These are phyloP conservation scores for Hylomyscus alleni DNA, from an alignment of 2,797 vertebrate genomes.

Conservation along the genomic window DNA sequence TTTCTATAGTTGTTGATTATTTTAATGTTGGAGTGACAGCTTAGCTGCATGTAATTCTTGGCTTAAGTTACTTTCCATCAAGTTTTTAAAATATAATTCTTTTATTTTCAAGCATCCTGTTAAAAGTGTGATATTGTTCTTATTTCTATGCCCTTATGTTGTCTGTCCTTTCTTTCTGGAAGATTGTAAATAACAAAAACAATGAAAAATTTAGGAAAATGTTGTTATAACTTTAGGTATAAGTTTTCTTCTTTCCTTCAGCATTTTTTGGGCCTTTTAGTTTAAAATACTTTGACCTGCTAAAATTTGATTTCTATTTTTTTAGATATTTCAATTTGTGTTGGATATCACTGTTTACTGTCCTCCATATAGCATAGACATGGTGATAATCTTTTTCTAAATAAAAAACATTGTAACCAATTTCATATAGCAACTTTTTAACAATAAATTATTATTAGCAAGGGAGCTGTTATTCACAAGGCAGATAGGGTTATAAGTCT, in stretches of 20 bases:
- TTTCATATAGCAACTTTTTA: constrained; percentile 15
- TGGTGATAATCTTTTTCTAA: neutral
- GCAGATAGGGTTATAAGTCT: constrained; percentile 37
- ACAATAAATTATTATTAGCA: neutral
- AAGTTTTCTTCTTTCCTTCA: constrained; percentile 41
- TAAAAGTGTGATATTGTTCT: neutral
- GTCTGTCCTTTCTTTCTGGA: neutral
- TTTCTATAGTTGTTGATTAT: neutral
- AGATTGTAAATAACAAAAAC: constrained; percentile 33
- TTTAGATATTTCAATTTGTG: neutral
- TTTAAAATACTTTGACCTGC: constrained; percentile 51
- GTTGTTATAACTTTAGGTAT: constrained; percentile 6
- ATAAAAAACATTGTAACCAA: neutral
- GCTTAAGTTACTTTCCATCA: constrained; percentile 42
- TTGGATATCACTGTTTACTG: constrained; percentile 1
- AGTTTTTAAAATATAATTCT: constrained; percentile 24
- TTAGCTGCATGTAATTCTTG: constrained; percentile 21
- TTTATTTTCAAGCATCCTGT: neutral
- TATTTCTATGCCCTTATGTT: constrained; percentile 39
- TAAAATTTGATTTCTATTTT: constrained; percentile 45
- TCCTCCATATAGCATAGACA: neutral
- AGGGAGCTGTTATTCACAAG: constrained; percentile 11
- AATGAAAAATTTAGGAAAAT: constrained; percentile 46
- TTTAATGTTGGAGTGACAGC: constrained; percentile 17
- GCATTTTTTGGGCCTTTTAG: neutral